These are phyloP conservation scores for Drosophila paranaensis DNA, from an alignment of 2,888 invertebrate genomes.

Conservation along the genomic window DNA sequence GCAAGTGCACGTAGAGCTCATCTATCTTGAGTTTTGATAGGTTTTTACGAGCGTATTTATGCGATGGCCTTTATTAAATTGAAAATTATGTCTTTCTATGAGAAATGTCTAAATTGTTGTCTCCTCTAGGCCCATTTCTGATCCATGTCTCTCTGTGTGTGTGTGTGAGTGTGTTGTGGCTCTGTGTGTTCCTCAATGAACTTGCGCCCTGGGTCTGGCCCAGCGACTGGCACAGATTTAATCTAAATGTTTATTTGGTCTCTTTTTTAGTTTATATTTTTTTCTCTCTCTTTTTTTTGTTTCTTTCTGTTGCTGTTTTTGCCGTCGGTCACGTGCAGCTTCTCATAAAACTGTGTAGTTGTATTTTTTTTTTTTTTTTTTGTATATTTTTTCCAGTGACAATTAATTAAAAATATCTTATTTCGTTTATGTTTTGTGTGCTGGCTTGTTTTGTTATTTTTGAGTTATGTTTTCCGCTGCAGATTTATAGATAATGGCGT, in stretches of 20 bases:
- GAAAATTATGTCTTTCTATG: conserved; percentile 79
- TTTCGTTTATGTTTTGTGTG: conserved; percentile 69
- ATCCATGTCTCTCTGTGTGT: conserved; percentile 1
- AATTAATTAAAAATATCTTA: conserved; percentile 81
- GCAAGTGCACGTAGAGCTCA: conserved; percentile 73
- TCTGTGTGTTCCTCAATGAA: conserved; percentile 65
- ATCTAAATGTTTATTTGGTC: conserved; percentile 73
- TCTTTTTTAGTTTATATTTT: conserved; percentile 47
- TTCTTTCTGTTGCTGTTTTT: conserved; percentile 40
- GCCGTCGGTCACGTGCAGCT: conserved; percentile 69
- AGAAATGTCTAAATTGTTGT: conserved; percentile 71
- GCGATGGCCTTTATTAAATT: conserved; percentile 74
- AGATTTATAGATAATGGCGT: conserved; percentile 76
- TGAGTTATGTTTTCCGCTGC: conserved; percentile 82
- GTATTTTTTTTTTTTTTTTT: conserved; percentile 28
- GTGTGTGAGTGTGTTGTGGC: too few relatives aligned
- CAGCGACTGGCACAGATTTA: conserved; percentile 55
- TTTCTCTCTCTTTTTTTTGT: neutral
- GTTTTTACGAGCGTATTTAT: conserved; percentile 69
- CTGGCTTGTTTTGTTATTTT: conserved; percentile 61
- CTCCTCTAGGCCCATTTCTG: conserved; percentile 1
- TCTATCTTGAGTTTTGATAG: conserved; percentile 76
- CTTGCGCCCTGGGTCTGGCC: conserved; percentile 59
- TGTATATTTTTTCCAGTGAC: conserved; percentile 47
- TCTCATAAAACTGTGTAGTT: conserved; percentile 55